Evolutionary conservation across 1,140 invertebrate genomes (phyloP).

Genomic region (Hypothenemus hampei): DNA sequence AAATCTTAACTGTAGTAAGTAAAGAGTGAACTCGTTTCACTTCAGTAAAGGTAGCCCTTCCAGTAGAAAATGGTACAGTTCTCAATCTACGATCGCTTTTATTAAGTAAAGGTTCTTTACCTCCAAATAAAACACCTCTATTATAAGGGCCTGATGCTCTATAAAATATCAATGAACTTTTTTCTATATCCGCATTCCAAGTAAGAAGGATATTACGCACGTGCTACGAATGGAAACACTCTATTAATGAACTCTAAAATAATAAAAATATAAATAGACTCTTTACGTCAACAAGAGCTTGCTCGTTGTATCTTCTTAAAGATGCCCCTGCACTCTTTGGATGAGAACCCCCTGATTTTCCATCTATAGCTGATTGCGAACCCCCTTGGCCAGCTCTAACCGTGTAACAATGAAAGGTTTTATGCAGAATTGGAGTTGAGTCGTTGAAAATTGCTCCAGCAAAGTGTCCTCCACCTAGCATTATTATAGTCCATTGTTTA

Average conservation of each 20-base stretch:
- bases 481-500: slow-evolving; percentile 63
- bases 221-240: slow-evolving; percentile 54
- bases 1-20: slow-evolving; percentile 55
- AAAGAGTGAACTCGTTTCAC: slow-evolving; percentile 69
- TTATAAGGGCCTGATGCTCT: slow-evolving; percentile 72
- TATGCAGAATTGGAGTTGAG: slow-evolving; percentile 63
- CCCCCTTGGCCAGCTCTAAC: slow-evolving; percentile 79
- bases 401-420: slow-evolving; percentile 85
- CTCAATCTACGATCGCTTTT: slow-evolving; percentile 63
- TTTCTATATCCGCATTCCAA: slow-evolving; percentile 63
- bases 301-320: slow-evolving; percentile 75
- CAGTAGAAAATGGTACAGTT: slow-evolving; percentile 76
- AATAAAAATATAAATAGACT: background rate
- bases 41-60: slow-evolving; percentile 76
- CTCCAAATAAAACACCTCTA: slow-evolving; percentile 67
- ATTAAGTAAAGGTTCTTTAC: slow-evolving; percentile 63
- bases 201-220: slow-evolving; percentile 67
- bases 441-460: slow-evolving; percentile 76
- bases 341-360: slow-evolving; percentile 56
- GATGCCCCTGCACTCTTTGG: slow-evolving; percentile 78
- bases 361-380: slow-evolving; percentile 66
- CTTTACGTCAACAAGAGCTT: slow-evolving; percentile 58
- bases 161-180: slow-evolving; percentile 73
- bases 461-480: slow-evolving; percentile 84
- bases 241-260: background rate